Base-by-base conservation (phyloP, 2,888 invertebrate species). In the Sminthurides aquaticus region DNA sequence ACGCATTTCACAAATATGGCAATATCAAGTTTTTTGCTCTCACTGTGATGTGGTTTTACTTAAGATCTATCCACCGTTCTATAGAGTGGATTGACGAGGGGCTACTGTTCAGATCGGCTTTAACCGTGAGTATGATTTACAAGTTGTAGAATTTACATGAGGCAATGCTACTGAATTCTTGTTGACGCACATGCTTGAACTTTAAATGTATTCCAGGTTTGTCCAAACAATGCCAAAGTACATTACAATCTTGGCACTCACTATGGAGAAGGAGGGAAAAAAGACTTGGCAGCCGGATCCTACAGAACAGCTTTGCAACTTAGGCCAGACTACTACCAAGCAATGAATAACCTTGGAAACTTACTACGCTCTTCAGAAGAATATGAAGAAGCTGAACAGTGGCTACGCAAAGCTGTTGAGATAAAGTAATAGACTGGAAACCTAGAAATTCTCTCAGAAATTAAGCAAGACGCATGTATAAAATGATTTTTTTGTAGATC, bases 271-370 rank as follows among this genome's bases (percentile, higher is more conserved):
- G 81, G 81, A 34, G 86, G 88, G 5, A 81, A 89, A 67, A 81
- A 81, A 55, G 79, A 81, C 20, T 81, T 84, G 74, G 95, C 96
- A 0, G 83, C 92, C 63, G 75, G 80, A 27, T 87, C 90, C 77
- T 97, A 97, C 78, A 82, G 84, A 77, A 83, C 84, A 76, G 90
- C 92, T 27, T 83, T 93, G 64, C 86, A 86, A 71, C 80, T 93
- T 67, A 84, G 89, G 80, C 89, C 91, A 1, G 81, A 84, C 55
- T 93, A 93, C 78, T 91, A 91, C 78, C 91, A 92, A 80, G 92
- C 94, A 0, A 88, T 94, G 89, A 95, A 95, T 78, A 95, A 95
- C 80, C 83, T 94, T 71, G 94, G 89, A 0, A 94, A 94, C 80
- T 81, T 95, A 69, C 80, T 91, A 24, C 87, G 90, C 78, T 87